These are phyloP conservation scores for Ochropleura plecta DNA, from an alignment of 2,888 invertebrate genomes.

Conservation along the genomic window DNA sequence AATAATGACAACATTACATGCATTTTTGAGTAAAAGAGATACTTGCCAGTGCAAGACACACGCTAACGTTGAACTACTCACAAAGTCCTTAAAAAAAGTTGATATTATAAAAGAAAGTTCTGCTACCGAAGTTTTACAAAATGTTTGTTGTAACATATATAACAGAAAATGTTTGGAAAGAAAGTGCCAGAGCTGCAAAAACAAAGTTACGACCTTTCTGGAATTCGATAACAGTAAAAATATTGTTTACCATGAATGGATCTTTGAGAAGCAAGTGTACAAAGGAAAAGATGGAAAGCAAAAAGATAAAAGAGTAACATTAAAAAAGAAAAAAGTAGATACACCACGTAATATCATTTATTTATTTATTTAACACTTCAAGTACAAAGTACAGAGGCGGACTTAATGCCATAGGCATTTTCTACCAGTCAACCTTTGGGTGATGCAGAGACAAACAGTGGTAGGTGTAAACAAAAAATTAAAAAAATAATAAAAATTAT, in stretches of 20 bases:
- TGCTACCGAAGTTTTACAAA: background rate
- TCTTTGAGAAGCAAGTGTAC: background rate
- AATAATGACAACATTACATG: no score
- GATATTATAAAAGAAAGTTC: slow-evolving; percentile 12
- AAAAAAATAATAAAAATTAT: no score
- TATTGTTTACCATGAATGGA: slow-evolving; percentile 5
- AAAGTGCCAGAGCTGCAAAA: slow-evolving; percentile 1
- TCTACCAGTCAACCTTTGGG: no score
- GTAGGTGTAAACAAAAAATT: no score
- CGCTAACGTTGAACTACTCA: background rate
- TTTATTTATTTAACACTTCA: no score
- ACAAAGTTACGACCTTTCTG: slow-evolving; percentile 1
- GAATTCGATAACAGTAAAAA: slow-evolving; percentile 3
- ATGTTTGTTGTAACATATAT: slow-evolving; percentile 5
- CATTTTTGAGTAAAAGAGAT: no score
- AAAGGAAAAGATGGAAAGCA: slow-evolving; percentile 13
- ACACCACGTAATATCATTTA: slow-evolving; percentile 7
- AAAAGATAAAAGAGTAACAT: slow-evolving; percentile 15
- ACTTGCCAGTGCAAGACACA: no score
- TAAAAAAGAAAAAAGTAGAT: slow-evolving; percentile 14
- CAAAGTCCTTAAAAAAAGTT: slow-evolving; percentile 5
- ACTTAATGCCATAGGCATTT: no score
- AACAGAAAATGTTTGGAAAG: slow-evolving; percentile 6
- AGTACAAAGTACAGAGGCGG: no score
- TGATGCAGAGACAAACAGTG: no score